phyloP scores from a whole-genome alignment of 2,888 invertebrate genomes.

The Tupiocoris notatus region DNA sequence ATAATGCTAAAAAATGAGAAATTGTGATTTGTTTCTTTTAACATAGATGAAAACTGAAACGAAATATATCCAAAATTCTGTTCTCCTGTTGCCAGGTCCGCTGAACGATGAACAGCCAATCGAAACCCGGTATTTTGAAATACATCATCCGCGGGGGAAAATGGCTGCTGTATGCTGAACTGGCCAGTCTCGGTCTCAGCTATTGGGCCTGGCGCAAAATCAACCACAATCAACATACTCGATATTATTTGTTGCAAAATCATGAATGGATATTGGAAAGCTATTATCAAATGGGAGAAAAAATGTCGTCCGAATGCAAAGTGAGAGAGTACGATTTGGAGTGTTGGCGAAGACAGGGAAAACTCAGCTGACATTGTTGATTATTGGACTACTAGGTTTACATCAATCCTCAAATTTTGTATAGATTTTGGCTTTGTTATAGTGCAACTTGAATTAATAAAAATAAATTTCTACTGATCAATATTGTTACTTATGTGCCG shows the following conservation, averaged over 20 bases:
- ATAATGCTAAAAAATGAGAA: too few species aligned
- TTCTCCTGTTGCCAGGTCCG: background rate
- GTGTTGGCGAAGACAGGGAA: constrained; percentile 30
- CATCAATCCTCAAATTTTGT: too few species aligned
- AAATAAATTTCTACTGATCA: too few species aligned
- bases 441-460: too few species aligned
- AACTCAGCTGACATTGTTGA: too few species aligned
- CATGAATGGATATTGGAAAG: constrained; percentile 27
- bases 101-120: background rate
- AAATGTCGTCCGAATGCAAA: constrained; percentile 33
- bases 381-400: too few species aligned
- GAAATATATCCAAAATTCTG: too few species aligned
- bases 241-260: constrained; percentile 36
- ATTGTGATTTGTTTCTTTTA: too few species aligned
- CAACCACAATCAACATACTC: constrained; percentile 18
- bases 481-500: too few species aligned
- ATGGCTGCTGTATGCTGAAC: constrained; percentile 22
- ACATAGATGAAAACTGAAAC: too few species aligned
- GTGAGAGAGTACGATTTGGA: constrained; percentile 26
- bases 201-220: constrained; percentile 24
- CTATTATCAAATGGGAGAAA: constrained; percentile 33
- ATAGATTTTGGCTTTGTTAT: too few species aligned
- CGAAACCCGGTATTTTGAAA: background rate
- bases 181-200: constrained; percentile 6
- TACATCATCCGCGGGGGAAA: constrained; percentile 20